phyloP scores from a whole-genome alignment of 1,140 invertebrate genomes.

The Colletes gigas region DNA sequence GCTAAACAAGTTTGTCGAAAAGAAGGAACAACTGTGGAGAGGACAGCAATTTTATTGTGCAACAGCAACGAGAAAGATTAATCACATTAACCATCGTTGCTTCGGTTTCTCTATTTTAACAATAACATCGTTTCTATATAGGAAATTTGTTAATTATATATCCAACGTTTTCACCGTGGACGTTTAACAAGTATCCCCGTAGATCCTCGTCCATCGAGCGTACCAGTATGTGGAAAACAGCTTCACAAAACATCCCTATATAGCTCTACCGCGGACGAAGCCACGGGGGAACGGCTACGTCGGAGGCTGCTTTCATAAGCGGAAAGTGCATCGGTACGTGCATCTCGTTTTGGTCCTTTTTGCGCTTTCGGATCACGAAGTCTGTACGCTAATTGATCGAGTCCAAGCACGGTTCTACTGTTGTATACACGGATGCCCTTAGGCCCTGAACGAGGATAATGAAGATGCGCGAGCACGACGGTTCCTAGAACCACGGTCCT shows the following conservation, averaged over 20 bases:
- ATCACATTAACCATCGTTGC: too few species aligned
- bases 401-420: slow-evolving; percentile 59
- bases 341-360: slow-evolving; percentile 57
- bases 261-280: background rate
- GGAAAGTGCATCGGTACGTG: slow-evolving; percentile 61
- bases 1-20: too few species aligned
- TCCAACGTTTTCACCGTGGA: too few species aligned
- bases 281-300: background rate
- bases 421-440: slow-evolving; percentile 57
- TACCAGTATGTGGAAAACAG: background rate
- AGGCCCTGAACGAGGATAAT: slow-evolving; percentile 63
- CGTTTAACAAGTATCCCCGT: too few species aligned
- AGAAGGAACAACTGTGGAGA: too few species aligned
- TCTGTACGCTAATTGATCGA: slow-evolving; percentile 71
- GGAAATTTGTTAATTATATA: too few species aligned
- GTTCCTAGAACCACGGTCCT: slow-evolving; percentile 64
- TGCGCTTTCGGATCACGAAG: slow-evolving; percentile 63
- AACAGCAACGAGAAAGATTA: too few species aligned
- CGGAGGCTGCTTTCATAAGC: slow-evolving; percentile 62
- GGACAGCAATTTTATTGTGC: too few species aligned
- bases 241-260: background rate
- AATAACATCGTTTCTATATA: too few species aligned
- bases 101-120: too few species aligned
- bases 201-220: background rate
- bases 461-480: slow-evolving; percentile 73